Conservation (phyloP, 2,797 vertebrate species). For the Spea hammondii region DNA sequence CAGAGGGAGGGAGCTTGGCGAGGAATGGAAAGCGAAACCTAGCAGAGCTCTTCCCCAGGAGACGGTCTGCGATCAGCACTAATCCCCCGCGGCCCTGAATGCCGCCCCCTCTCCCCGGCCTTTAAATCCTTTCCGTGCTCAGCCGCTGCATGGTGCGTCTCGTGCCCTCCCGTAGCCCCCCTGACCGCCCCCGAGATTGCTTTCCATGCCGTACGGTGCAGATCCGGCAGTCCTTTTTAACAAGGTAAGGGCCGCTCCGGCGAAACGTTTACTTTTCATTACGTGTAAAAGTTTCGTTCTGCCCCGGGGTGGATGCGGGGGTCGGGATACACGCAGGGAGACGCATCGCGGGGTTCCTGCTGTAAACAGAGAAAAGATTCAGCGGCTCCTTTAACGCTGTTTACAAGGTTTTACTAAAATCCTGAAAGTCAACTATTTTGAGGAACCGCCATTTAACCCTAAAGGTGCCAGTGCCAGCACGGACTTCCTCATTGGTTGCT, state of each 20-base stretch:
- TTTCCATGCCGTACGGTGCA: background rate
- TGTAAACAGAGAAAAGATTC: background rate
- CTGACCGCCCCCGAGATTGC: background rate
- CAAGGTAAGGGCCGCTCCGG: background rate
- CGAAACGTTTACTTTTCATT: no score
- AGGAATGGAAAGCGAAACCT: constrained; percentile 45
- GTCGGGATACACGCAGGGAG: no score
- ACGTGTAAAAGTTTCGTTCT: background rate
- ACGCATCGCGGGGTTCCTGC: background rate
- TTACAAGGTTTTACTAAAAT: no score
- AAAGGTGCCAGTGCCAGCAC: no score
- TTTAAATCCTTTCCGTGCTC: background rate
- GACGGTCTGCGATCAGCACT: background rate
- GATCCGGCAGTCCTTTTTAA: background rate
- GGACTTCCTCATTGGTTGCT: no score
- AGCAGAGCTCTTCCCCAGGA: background rate
- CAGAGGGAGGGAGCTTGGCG: background rate
- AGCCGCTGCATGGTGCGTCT: background rate
- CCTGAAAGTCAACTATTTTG: no score
- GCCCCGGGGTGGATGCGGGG: background rate
- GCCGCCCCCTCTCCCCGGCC: background rate
- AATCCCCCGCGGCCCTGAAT: background rate
- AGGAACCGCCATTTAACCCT: no score
- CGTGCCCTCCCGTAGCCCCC: background rate
- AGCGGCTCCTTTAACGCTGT: background rate